Conservation (phyloP, 2,888 invertebrate species). For the Andrena fulva region DNA sequence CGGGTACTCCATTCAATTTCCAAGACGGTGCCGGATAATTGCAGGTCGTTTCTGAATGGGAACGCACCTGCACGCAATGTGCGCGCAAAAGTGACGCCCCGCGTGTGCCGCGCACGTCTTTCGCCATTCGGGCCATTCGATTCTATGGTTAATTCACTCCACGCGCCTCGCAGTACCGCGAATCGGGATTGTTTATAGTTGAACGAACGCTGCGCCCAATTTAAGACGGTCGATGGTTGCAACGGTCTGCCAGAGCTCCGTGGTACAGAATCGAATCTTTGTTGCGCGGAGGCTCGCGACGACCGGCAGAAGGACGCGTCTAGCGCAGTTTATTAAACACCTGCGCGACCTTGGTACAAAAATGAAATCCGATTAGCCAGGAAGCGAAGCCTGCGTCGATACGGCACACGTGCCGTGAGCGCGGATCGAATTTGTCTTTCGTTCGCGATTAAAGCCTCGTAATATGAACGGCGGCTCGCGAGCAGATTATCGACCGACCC, state of each 20-base stretch:
- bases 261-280: not conserved
- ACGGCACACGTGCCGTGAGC: not conserved
- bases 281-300: not conserved
- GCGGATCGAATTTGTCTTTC: slow-evolving; percentile 49
- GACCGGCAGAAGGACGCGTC: not conserved
- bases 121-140: not conserved
- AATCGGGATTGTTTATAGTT: no score
- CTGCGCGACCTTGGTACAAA: slow-evolving; percentile 15
- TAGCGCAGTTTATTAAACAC: not conserved
- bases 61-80: slow-evolving; percentile 57
- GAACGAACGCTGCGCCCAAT: no score
- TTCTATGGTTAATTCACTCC: not conserved
- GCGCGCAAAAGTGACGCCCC: slow-evolving; percentile 32
- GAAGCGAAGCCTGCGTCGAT: slow-evolving; percentile 16
- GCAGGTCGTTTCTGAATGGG: slow-evolving; percentile 34
- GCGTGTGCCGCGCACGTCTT: not conserved
- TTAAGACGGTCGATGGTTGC: no score
- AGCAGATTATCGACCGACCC: slow-evolving; percentile 50
- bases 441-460: slow-evolving; percentile 32
- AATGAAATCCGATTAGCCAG: slow-evolving; percentile 45
- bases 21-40: slow-evolving; percentile 53
- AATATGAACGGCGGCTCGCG: slow-evolving; percentile 22
- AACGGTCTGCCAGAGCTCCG: no score
- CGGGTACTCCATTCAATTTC: slow-evolving; percentile 48
- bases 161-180: no score